phyloP scores from a whole-genome alignment of 2,797 vertebrate genomes.

The Paedocypris micromegethes region DNA sequence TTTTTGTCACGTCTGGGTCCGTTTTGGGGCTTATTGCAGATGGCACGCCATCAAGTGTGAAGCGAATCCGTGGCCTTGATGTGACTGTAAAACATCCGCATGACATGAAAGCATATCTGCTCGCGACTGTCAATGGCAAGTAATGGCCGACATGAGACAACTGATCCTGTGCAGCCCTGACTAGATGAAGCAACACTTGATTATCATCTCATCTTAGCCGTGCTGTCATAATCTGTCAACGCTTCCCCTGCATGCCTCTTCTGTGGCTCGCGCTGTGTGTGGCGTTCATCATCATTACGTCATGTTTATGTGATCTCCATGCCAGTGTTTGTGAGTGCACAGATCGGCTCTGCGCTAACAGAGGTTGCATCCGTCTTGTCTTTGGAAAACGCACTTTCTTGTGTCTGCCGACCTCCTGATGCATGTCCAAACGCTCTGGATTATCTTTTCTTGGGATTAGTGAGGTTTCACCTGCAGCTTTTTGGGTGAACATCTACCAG shows the following conservation, averaged over 20 bases:
- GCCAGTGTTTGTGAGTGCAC: constrained; percentile 16
- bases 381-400: constrained; percentile 9
- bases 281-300: constrained; percentile 41
- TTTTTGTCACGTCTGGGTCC: background rate
- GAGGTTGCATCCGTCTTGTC: constrained; percentile 1
- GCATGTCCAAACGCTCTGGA: constrained; percentile 29
- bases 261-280: constrained; percentile 43
- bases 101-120: constrained; percentile 39
- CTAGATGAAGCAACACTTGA: constrained; percentile 32
- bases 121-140: constrained; percentile 37
- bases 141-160: constrained; percentile 31
- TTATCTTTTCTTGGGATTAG: constrained; percentile 21
- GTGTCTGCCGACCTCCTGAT: constrained; percentile 26
- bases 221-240: constrained; percentile 40
- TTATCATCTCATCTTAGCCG: constrained; percentile 38
- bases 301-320: constrained; percentile 34
- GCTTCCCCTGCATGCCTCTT: constrained; percentile 39
- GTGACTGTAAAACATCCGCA: constrained; percentile 38
- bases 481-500: too few species aligned
- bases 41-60: constrained; percentile 28
- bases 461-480: constrained; percentile 8
- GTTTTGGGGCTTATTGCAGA: constrained; percentile 28
- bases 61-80: constrained; percentile 27
- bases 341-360: constrained; percentile 16
- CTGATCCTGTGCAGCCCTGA: constrained; percentile 31